phyloP scores from a whole-genome alignment of 2,888 invertebrate genomes.

The Drosophila quinaria region DNA sequence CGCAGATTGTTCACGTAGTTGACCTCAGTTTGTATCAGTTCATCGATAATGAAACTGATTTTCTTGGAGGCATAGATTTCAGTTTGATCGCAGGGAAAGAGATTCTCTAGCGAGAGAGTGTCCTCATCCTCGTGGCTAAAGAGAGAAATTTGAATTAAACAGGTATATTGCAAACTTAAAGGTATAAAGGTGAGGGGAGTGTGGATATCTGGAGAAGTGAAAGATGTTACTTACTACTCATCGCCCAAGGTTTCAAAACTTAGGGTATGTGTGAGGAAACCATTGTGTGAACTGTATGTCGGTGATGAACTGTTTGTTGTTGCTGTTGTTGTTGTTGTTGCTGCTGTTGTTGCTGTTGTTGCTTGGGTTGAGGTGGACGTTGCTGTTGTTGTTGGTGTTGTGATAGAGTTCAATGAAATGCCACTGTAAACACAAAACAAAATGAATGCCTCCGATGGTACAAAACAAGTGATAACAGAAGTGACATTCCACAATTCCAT shows the following conservation, averaged over 20 bases:
- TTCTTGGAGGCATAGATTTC: conserved; percentile 84
- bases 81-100: conserved; percentile 84
- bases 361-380: conserved; percentile 32
- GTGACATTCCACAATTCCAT: neutral
- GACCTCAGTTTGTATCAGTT: conserved; percentile 85
- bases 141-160: neutral
- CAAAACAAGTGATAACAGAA: conserved; percentile 9
- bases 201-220: neutral
- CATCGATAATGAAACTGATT: conserved; percentile 85
- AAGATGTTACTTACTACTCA: conserved; percentile 81
- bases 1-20: conserved; percentile 84
- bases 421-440: conserved; percentile 59
- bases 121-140: conserved; percentile 83
- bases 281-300: conserved; percentile 66
- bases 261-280: conserved; percentile 72
- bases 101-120: conserved; percentile 83
- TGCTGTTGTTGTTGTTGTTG: conserved; percentile 42
- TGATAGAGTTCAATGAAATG: conserved; percentile 71
- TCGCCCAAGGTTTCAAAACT: conserved; percentile 79
- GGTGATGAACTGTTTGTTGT: conserved; percentile 57
- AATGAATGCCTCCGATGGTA: conserved; percentile 31
- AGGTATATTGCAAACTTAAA: neutral
- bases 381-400: conserved; percentile 38
- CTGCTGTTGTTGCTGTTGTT: conserved; percentile 41
- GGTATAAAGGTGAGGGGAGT: neutral